Percentiles rank a stretch among this genome's conserved stretches.
phyloP scores from a whole-genome alignment of 2,797 vertebrate genomes.

The Smutsia temminckii region DNA sequence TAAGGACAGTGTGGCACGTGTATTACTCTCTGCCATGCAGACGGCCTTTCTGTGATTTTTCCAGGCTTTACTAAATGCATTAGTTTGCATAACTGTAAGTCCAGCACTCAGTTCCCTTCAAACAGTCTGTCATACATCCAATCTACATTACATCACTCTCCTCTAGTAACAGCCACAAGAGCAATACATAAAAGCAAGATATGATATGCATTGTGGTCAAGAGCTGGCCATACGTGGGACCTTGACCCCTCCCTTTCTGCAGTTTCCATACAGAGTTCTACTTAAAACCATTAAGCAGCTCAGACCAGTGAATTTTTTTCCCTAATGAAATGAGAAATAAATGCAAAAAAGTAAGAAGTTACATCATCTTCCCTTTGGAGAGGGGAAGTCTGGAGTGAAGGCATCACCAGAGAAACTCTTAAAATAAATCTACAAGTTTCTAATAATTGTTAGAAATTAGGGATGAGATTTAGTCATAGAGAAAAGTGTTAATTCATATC shows the following conservation, averaged over 20 bases:
- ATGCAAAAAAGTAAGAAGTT: background rate
- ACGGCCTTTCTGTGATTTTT: background rate
- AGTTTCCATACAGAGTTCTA: background rate
- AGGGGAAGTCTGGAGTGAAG: background rate
- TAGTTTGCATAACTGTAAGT: background rate
- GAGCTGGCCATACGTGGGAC: background rate
- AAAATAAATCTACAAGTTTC: background rate
- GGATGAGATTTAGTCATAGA: background rate
- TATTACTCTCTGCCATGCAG: background rate
- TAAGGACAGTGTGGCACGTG: background rate
- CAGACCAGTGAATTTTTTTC: background rate
- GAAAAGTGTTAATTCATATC: background rate
- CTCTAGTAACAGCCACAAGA: background rate
- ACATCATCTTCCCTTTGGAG: background rate
- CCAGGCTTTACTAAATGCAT: background rate
- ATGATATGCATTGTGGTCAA: background rate
- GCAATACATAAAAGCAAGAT: background rate
- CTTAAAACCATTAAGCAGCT: background rate
- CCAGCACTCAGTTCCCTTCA: background rate
- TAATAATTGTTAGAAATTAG: background rate
- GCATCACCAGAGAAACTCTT: background rate
- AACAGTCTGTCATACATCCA: background rate
- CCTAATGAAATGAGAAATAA: background rate
- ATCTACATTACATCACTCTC: background rate
- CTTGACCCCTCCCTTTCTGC: background rate